A percentile compares a stretch with the other conserved stretches of the same genome.
phyloP scores from a whole-genome alignment of 2,888 invertebrate species.

The Stictocephala bisonia region DNA sequence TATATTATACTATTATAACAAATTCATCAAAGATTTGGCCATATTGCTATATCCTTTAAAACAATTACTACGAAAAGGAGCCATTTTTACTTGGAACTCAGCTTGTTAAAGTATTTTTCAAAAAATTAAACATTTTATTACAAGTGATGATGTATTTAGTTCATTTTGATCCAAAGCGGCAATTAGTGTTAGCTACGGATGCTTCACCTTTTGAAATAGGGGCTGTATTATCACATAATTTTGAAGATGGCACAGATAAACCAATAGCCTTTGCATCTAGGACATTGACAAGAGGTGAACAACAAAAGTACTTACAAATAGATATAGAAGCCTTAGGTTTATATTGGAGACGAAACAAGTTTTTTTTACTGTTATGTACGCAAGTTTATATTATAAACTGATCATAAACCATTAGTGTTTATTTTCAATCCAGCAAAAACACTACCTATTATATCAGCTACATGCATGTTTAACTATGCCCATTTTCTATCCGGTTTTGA shows the following conservation, averaged over 20 bases:
- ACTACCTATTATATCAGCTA: not conserved
- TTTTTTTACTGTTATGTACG: constrained; percentile 5
- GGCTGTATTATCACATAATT: constrained; percentile 14
- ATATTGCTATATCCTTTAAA: constrained; percentile 17
- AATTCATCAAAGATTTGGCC: constrained; percentile 25
- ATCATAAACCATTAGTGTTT: constrained; percentile 6
- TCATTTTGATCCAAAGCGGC: constrained; percentile 22
- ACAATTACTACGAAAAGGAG: not conserved
- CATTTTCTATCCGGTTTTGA: constrained; percentile 4
- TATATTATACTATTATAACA: constrained; percentile 28
- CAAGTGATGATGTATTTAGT: constrained; percentile 27
- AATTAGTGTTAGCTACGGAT: constrained; percentile 10
- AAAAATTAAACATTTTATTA: constrained; percentile 4
- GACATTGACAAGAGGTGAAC: constrained; percentile 15
- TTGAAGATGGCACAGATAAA: constrained; percentile 12
- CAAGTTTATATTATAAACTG: not conserved
- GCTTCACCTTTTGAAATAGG: constrained; percentile 10
- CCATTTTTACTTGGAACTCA: not conserved
- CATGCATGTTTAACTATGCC: constrained; percentile 6
- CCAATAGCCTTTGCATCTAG: constrained; percentile 33
- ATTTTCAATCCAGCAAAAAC: constrained; percentile 4
- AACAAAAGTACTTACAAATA: constrained; percentile 22
- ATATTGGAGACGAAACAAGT: constrained; percentile 1
- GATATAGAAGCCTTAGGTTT: constrained; percentile 28
- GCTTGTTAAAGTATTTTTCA: constrained; percentile 10